Evolutionary conservation across 1,140 invertebrate genomes (phyloP), one percentile per base, ranked within the genome.

Genomic region (Lasaia peninsularis): DNA sequence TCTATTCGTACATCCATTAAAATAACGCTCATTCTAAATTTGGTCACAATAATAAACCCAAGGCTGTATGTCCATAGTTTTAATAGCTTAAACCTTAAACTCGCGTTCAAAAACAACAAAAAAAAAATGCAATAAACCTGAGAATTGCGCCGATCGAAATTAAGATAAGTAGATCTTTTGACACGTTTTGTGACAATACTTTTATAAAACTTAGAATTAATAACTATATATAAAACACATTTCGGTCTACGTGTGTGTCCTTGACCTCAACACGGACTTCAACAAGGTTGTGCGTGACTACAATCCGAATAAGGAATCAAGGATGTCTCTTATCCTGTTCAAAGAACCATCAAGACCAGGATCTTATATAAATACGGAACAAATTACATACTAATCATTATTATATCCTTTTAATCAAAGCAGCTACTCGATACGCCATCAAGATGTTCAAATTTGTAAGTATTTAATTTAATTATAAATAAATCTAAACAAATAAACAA

Each of bases 371-470:
- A 71, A 85, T 61, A 80, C 71, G 78, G 59, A 60, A 58, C 35
- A 62, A 67, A 56, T 33, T 49, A n/a, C n/a, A n/a, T 66, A 69
- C 58, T 51, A 12, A 50, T 51, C 66, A 69, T 71, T 71, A 78
- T 72, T 73, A 56, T 54, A 56, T 37, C 32, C 24, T 40, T 48
- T 56, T 37, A 8, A 40, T 58, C 34, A 40, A 35, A 37, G 14
- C 18, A 52, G 58, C 51, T 7, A 52, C 14, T 60, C 14, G 9
- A 35, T 24, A 10, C 6, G 33, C 14, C 8, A 37, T 40, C 48
- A 59, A 56, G 32, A 91, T 91, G 90, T 84, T 90, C 67, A 89
- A 85, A 79, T 82, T 83, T 50, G 79, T 85, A 67, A 89, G 90
- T 85, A 72, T 57, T 55, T 56, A 48, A 62, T 49, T 67, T 7